phyloP scores from a whole-genome alignment of 2,888 invertebrate genomes.

The Caenorhabditis sp. region DNA sequence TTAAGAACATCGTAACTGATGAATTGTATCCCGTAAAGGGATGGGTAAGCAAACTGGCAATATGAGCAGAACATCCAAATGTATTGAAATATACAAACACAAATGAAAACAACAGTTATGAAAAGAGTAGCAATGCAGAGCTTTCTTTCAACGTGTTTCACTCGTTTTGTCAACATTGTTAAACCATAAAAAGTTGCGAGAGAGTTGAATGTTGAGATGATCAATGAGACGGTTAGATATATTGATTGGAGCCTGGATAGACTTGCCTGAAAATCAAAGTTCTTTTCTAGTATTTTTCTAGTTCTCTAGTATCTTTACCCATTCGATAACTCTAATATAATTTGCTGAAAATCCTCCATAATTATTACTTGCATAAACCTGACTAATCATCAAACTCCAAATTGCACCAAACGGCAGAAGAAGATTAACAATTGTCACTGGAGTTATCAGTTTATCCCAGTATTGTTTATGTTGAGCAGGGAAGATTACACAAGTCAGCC shows the following conservation, averaged over 20 bases:
- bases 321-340: neutral
- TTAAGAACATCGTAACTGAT: too few relatives aligned
- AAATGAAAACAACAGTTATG: too few relatives aligned
- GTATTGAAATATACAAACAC: too few relatives aligned
- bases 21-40: too few relatives aligned
- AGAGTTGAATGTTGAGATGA: constrained; percentile 11
- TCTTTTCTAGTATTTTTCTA: too few relatives aligned
- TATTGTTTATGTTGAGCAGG: constrained; percentile 10
- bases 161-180: constrained; percentile 1
- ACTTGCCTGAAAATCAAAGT: constrained; percentile 8
- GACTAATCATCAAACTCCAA: constrained; percentile 12
- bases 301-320: too few relatives aligned
- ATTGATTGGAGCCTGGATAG: constrained; percentile 15
- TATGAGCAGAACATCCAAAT: too few relatives aligned
- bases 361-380: too few relatives aligned
- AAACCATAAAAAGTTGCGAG: constrained; percentile 8
- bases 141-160: constrained; percentile 10
- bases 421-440: neutral
- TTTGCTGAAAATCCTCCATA: neutral
- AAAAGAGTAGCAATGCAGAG: constrained; percentile 9
- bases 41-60: too few relatives aligned
- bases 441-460: constrained; percentile 3
- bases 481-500: constrained; percentile 15
- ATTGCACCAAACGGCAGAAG: constrained; percentile 1
- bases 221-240: constrained; percentile 4